These are phyloP conservation scores for Trachymyrmex septentrionalis DNA, from an alignment of 1,140 invertebrate genomes.

Conservation along the genomic window DNA sequence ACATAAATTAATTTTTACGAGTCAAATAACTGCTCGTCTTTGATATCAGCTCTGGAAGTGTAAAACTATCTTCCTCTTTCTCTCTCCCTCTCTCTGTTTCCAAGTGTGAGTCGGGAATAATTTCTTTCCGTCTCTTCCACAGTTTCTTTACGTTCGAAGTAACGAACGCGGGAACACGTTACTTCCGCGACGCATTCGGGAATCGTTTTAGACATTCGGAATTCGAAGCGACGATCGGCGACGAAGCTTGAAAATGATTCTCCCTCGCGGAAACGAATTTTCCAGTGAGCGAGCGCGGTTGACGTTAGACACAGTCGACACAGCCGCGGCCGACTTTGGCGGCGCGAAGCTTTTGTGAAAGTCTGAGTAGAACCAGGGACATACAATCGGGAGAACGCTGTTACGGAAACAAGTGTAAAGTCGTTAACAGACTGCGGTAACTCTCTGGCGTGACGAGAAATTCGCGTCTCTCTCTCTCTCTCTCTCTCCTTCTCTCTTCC, in stretches of 20 bases:
- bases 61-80: neutral
- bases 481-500: neutral
- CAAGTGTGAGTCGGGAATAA: neutral
- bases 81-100: neutral
- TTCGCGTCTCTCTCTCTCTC: constrained; percentile 32
- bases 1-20: no score
- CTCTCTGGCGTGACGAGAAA: constrained; percentile 57
- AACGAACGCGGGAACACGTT: neutral
- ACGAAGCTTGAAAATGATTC: constrained; percentile 45
- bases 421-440: constrained; percentile 68
- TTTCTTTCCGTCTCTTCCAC: neutral
- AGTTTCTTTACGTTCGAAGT: neutral
- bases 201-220: neutral
- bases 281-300: constrained; percentile 50
- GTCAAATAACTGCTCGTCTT: no score
- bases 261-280: constrained; percentile 55
- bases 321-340: constrained; percentile 47
- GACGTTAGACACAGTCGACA: constrained; percentile 53
- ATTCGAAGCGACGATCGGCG: constrained; percentile 43
- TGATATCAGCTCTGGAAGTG: no score
- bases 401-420: constrained; percentile 67
- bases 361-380: constrained; percentile 48
- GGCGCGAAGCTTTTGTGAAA: constrained; percentile 54
- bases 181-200: neutral
- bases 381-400: constrained; percentile 43